Evolutionary conservation across 2,888 invertebrate genomes (phyloP).

Genomic region (Chrysodeixis includens): DNA sequence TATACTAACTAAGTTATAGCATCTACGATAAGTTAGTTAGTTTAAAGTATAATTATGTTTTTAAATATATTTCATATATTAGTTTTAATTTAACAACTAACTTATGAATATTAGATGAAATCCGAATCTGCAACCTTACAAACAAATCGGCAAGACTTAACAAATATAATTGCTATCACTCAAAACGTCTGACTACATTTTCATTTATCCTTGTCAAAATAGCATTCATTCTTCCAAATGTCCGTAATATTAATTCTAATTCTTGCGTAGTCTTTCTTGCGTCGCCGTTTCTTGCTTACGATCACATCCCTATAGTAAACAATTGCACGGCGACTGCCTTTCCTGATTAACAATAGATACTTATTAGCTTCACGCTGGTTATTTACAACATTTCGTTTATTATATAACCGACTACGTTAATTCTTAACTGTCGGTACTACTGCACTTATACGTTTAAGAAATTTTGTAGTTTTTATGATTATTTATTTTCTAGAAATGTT

Average conservation of each 20-base stretch:
- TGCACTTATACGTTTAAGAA: conserved; percentile 10
- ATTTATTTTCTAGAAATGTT: too few relatives aligned
- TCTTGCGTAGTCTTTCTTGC: conserved; percentile 6
- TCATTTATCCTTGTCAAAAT: not conserved
- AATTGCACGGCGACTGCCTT: conserved; percentile 47
- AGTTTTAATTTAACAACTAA: too few relatives aligned
- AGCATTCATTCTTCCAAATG: conserved; percentile 11
- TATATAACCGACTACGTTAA: conserved; percentile 38
- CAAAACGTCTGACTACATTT: too few relatives aligned
- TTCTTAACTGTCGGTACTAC: conserved; percentile 10
- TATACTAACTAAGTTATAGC: too few relatives aligned
- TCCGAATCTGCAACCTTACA: too few relatives aligned
- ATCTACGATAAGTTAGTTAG: too few relatives aligned
- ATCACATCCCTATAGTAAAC: conserved; percentile 31
- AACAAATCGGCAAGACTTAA: too few relatives aligned
- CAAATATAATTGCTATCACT: too few relatives aligned
- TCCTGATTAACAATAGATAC: conserved; percentile 48
- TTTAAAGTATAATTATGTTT: too few relatives aligned
- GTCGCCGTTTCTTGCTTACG: conserved; percentile 17
- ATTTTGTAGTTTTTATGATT: not conserved
- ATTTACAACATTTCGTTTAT: conserved; percentile 42
- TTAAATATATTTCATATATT: too few relatives aligned
- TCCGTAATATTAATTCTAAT: not conserved
- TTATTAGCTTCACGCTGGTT: conserved; percentile 50
- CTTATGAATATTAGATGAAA: too few relatives aligned